phyloP scores from a whole-genome alignment of 2,113 vertebrate species.

The Empidonax traillii region DNA sequence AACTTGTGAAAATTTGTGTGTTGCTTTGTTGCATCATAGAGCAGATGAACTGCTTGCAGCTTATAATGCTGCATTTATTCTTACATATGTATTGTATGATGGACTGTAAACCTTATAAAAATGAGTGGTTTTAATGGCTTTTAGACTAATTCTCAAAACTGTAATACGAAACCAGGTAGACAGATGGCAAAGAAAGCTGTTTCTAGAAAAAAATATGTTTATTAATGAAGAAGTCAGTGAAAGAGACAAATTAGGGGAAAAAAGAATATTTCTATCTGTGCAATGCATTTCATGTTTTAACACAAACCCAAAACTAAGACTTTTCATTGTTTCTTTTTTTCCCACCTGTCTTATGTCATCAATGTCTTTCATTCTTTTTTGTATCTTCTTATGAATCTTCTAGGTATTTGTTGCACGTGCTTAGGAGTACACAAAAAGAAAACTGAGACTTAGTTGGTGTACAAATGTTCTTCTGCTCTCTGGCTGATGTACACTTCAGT shows the following conservation, averaged over 20 bases:
- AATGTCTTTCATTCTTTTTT: neutral
- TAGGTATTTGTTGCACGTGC: neutral
- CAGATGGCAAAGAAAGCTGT: neutral
- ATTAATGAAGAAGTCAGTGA: neutral
- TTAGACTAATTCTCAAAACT: neutral
- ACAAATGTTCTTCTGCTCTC: neutral
- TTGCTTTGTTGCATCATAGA: neutral
- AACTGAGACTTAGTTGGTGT: neutral
- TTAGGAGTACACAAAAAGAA: neutral
- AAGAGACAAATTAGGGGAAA: neutral
- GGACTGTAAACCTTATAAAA: neutral
- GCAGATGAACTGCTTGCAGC: neutral
- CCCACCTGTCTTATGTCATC: fast-evolving
- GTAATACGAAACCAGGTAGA: neutral
- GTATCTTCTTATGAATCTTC: neutral
- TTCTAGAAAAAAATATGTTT: neutral
- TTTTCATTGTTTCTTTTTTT: neutral
- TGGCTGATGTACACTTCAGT: neutral
- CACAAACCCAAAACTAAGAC: neutral
- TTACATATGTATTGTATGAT: neutral
- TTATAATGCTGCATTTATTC: neutral
- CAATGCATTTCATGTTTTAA: neutral
- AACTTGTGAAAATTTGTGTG: neutral
- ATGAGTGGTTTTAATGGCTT: neutral
- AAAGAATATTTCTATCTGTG: neutral